Evolutionary conservation across 2,888 invertebrate genomes (phyloP).

Genomic region (Fabriciana adippe): DNA sequence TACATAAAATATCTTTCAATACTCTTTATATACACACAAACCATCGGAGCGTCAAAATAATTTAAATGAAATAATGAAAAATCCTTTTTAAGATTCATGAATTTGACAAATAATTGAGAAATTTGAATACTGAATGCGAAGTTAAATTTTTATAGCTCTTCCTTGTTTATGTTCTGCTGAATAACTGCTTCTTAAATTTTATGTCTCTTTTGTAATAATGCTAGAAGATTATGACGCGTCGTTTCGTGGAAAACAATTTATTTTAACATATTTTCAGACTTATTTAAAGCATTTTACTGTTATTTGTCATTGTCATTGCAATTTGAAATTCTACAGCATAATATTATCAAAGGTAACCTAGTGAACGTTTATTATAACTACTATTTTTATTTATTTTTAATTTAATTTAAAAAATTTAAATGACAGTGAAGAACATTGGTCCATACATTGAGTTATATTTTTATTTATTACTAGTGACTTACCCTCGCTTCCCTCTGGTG

Average conservation of each 20-base stretch:
- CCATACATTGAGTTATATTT: too few species aligned
- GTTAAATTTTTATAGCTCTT: slow-evolving; percentile 53
- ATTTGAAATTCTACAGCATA: too few species aligned
- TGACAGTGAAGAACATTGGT: too few species aligned
- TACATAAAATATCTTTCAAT: too few species aligned
- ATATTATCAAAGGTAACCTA: too few species aligned
- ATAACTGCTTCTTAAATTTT: slow-evolving; percentile 75
- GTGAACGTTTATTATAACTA: too few species aligned
- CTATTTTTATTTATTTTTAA: too few species aligned
- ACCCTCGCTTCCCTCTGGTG: too few species aligned
- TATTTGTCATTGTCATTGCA: not conserved
- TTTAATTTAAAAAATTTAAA: too few species aligned
- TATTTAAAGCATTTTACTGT: not conserved
- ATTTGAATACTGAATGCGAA: slow-evolving; percentile 51
- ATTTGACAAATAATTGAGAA: slow-evolving; percentile 26
- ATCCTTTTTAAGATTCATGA: slow-evolving; percentile 2
- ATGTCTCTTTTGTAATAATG: slow-evolving; percentile 67
- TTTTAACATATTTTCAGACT: slow-evolving; percentile 42
- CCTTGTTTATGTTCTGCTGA: slow-evolving; percentile 63
- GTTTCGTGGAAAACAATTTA: slow-evolving; percentile 56
- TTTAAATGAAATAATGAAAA: not conserved
- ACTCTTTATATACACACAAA: too few species aligned
- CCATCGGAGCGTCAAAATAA: too few species aligned
- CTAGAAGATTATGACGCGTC: slow-evolving; percentile 66
- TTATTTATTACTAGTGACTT: too few species aligned